These are phyloP conservation scores for Syngnathoides biaculeatus DNA, from an alignment of 2,113 vertebrate genomes.

Conservation along the genomic window DNA sequence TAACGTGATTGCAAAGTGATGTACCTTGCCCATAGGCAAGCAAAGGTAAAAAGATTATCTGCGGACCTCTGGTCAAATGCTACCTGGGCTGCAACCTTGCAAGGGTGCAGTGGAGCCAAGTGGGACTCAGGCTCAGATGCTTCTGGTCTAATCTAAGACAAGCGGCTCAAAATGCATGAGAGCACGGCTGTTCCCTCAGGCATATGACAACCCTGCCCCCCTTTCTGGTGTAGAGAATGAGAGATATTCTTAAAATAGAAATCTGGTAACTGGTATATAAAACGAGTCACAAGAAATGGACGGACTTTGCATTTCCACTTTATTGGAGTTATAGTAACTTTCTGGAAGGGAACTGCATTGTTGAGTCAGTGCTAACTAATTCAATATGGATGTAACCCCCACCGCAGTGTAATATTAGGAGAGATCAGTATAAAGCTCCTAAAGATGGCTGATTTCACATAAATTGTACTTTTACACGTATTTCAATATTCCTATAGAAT, in stretches of 20 bases:
- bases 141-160: conserved; percentile 16
- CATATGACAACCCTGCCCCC: conserved; percentile 22
- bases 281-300: conserved; percentile 44
- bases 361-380: background rate
- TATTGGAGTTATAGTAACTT: background rate
- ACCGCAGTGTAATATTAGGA: background rate
- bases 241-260: conserved; percentile 25
- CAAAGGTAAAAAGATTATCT: conserved; percentile 63
- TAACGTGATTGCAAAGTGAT: conserved; percentile 66
- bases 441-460: background rate
- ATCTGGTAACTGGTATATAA: too few species aligned
- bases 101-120: conserved; percentile 36
- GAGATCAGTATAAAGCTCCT: conserved; percentile 2
- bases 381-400: background rate
- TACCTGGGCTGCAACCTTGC: conserved; percentile 46
- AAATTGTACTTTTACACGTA: background rate
- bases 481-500: background rate
- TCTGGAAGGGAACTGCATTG: conserved; percentile 39
- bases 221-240: conserved; percentile 37
- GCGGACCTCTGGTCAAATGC: conserved; percentile 47
- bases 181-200: conserved; percentile 57
- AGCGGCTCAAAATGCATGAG: conserved; percentile 69
- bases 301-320: conserved; percentile 18
- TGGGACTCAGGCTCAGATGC: conserved; percentile 31
- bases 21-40: conserved; percentile 45